phyloP scores from a whole-genome alignment of 2,797 vertebrate species.

The Mus minutoides region DNA sequence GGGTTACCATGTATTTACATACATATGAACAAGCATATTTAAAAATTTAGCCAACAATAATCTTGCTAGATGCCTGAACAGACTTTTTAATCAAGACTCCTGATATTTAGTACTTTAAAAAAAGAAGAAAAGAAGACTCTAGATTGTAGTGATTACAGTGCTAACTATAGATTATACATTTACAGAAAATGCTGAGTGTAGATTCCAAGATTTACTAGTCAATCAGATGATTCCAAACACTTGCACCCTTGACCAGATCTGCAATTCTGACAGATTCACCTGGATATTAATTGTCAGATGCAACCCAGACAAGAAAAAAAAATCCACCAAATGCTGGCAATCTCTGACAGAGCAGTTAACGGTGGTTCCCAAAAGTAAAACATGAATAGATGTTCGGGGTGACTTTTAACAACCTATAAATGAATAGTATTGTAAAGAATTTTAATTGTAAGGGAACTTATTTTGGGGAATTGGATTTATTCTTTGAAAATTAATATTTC shows the following conservation, averaged over 20 bases:
- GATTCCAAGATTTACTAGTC: background rate
- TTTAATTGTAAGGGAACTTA: background rate
- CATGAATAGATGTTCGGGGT: background rate
- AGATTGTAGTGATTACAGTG: background rate
- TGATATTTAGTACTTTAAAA: background rate
- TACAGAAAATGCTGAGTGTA: background rate
- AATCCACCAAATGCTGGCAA: background rate
- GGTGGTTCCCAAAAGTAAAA: background rate
- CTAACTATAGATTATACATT: background rate
- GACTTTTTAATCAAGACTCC: background rate
- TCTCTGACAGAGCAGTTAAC: background rate
- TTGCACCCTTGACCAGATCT: background rate
- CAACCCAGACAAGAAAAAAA: background rate
- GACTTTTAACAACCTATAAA: background rate
- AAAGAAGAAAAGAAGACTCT: background rate
- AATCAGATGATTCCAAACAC: background rate
- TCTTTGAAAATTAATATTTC: conserved; percentile 8
- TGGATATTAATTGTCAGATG: background rate
- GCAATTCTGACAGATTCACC: background rate
- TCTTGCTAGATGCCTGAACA: background rate
- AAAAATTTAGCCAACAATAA: background rate
- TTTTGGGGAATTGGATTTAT: conserved; percentile 27
- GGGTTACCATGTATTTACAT: background rate
- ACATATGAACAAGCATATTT: background rate
- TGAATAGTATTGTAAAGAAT: background rate